Evolutionary conservation across 1,140 invertebrate genomes (phyloP).

Genomic region (Solenopsis fugax): DNA sequence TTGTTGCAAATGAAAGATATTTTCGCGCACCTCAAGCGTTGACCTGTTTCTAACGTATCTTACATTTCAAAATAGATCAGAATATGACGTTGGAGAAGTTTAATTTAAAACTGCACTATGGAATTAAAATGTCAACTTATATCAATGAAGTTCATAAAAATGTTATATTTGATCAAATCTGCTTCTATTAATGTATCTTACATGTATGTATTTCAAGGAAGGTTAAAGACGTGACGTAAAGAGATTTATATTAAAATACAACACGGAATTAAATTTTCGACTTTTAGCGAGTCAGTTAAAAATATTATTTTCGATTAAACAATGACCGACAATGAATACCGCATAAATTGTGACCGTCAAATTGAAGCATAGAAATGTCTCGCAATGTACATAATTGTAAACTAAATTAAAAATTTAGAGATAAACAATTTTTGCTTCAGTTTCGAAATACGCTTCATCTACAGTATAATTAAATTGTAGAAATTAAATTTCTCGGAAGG

Average conservation of each 20-base stretch:
- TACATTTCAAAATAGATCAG: not conserved
- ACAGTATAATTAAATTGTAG: slow-evolving; percentile 41
- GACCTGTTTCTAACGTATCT: not conserved
- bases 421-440: not conserved
- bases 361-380: not conserved
- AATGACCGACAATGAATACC: slow-evolving; percentile 9
- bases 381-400: not conserved
- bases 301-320: not conserved
- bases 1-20: not conserved
- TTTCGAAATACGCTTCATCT: slow-evolving; percentile 9
- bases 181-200: not conserved
- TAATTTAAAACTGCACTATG: slow-evolving; percentile 4
- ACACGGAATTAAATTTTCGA: not conserved
- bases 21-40: not conserved
- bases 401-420: slow-evolving; percentile 35
- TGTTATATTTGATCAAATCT: not conserved
- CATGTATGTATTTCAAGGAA: not conserved
- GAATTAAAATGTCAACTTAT: slow-evolving; percentile 5
- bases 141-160: not conserved
- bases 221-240: not conserved
- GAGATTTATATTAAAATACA: slow-evolving; percentile 18
- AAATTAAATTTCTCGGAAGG: slow-evolving; percentile 44
- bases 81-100: not conserved
- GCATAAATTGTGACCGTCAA: not conserved
- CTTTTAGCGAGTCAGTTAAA: not conserved